Base-by-base conservation (phyloP, 1,140 invertebrate genomes). In the Mylabris phalerata region DNA sequence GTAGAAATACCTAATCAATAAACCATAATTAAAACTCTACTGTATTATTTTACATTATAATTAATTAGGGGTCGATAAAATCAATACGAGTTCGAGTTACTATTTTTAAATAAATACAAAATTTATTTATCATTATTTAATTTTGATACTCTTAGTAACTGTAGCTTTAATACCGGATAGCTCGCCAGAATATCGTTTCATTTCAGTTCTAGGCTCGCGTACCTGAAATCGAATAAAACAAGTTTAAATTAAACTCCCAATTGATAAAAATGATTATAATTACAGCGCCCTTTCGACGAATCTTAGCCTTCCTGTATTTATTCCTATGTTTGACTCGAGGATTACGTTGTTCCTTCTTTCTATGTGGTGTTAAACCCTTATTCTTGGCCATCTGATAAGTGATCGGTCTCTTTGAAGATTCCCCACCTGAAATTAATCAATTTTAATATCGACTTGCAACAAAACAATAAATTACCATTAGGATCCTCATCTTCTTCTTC, bases 331-430 rank as follows among this genome's bases (percentile, higher is more conserved):
- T 95, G 0, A 98, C 93, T 68, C 95, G 80, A 0, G 95, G 94
- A 84, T 98, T 98, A 62, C 91, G 82, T 64, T 87, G 82, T 71
- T 95, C 92, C 71, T 95, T 96, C 71, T 91, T 95, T 56, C 92
- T 83, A 62, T 87, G 79, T 9, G 93, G 90, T 41, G 87, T 95
- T 1, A 98, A 78, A 41, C 94, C 94, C 77, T 94, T 96, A 69
- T 98, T 98, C 75, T 97, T 97, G 6, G 88, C 85, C 68, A 97
- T 97, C 82, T 95, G 81, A 73, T 93, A 93, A 11, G 89, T 95
- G 63, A 97, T 95, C 49, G 82, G 82, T 67, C 94, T 79, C 69
- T 92, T 94, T 38, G 77, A 82, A 32, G 69, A 65, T 43, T 60
- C 65, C 41, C 0, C 52, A 32, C 65, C 65, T 59, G 65, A 64